Evolutionary conservation across 2,113 vertebrate genomes (phyloP).

Genomic region (Fulica atra): DNA sequence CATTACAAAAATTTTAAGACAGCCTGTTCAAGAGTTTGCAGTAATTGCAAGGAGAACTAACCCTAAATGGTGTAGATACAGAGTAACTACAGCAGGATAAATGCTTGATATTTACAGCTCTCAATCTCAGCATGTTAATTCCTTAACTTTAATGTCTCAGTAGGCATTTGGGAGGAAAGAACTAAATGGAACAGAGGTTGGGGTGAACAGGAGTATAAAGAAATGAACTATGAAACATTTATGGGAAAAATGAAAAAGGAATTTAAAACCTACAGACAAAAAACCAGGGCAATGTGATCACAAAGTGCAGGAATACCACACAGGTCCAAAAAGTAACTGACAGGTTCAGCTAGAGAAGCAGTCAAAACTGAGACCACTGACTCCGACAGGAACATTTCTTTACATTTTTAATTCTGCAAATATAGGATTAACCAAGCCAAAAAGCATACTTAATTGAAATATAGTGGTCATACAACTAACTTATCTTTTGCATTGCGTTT

Average conservation of each 20-base stretch:
- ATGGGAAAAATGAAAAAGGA: neutral
- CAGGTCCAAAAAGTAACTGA: neutral
- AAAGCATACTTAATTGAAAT: neutral
- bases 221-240: neutral
- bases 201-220: neutral
- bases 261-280: neutral
- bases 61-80: neutral
- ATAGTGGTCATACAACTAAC: neutral
- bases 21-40: neutral
- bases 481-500: neutral
- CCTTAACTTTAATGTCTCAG: neutral
- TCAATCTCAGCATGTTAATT: neutral
- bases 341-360: neutral
- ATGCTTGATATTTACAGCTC: neutral
- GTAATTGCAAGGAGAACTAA: neutral
- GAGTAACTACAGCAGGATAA: neutral
- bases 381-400: neutral
- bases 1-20: neutral
- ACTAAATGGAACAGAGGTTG: neutral
- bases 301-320: neutral
- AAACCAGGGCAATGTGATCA: neutral
- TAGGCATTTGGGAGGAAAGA: neutral
- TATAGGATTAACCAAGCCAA: neutral
- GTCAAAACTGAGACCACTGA: neutral
- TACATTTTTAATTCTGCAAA: neutral